phyloP scores from a whole-genome alignment of 2,888 invertebrate species.

The Eremobia ochroleuca region DNA sequence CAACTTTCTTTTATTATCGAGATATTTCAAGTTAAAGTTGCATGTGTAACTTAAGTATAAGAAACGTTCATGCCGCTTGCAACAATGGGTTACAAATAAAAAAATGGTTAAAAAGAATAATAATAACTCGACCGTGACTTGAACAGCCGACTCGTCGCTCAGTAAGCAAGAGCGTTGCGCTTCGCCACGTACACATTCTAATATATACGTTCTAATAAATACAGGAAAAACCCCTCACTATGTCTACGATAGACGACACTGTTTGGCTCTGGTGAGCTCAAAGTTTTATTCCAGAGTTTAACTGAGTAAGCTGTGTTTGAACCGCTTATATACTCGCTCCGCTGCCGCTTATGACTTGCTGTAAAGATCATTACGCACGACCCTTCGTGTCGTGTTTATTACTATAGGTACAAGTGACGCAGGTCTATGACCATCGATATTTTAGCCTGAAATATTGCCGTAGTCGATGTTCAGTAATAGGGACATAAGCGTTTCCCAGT shows the following conservation, averaged over 20 bases:
- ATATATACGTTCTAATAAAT: neutral
- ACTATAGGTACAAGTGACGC: neutral
- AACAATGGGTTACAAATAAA: no score
- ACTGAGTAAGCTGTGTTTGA: neutral
- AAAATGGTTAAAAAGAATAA: no score
- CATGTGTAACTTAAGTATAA: no score
- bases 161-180: no score
- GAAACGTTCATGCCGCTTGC: no score
- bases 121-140: no score
- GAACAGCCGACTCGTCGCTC: no score
- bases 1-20: no score
- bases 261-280: neutral
- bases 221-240: neutral
- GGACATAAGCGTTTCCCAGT: no score
- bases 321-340: neutral
- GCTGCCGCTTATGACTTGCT: constrained; percentile 25
- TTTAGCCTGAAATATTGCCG: neutral
- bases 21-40: no score
- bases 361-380: constrained; percentile 1
- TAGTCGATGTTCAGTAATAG: neutral
- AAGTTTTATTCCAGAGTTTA: neutral
- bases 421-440: neutral
- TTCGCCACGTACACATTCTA: no score
- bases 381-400: constrained; percentile 14
- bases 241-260: neutral